Evolutionary conservation across 2,113 vertebrate genomes (phyloP).

Genomic region (Lamprotornis superbus): DNA sequence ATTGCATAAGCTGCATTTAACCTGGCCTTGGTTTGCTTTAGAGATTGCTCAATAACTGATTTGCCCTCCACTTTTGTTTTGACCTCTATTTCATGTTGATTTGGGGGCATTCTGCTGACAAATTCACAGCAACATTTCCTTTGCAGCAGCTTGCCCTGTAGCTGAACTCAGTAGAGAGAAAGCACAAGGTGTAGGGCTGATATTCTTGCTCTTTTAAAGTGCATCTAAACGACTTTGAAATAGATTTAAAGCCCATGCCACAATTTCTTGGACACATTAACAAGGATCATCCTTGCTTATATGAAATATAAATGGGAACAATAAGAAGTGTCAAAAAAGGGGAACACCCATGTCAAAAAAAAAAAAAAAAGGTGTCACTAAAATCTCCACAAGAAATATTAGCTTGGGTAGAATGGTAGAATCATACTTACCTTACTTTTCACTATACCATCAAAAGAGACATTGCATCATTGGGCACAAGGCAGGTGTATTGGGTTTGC

Average conservation of each 20-base stretch:
- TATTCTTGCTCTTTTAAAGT: neutral
- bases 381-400: neutral
- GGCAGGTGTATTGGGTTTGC: neutral
- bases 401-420: neutral
- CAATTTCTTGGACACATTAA: neutral
- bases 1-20: conserved; percentile 13
- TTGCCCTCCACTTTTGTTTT: neutral
- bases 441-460: neutral
- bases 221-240: neutral
- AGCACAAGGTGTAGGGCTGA: neutral
- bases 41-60: neutral
- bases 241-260: neutral
- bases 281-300: neutral
- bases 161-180: neutral
- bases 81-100: neutral
- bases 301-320: neutral
- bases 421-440: neutral
- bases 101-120: neutral
- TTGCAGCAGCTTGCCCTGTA: neutral
- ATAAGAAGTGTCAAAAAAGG: neutral
- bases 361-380: neutral
- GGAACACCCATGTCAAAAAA: neutral
- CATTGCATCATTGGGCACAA: neutral
- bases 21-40: neutral
- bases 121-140: neutral